phyloP scores from a whole-genome alignment of 2,888 invertebrate species.

The Emmelina monodactyla region DNA sequence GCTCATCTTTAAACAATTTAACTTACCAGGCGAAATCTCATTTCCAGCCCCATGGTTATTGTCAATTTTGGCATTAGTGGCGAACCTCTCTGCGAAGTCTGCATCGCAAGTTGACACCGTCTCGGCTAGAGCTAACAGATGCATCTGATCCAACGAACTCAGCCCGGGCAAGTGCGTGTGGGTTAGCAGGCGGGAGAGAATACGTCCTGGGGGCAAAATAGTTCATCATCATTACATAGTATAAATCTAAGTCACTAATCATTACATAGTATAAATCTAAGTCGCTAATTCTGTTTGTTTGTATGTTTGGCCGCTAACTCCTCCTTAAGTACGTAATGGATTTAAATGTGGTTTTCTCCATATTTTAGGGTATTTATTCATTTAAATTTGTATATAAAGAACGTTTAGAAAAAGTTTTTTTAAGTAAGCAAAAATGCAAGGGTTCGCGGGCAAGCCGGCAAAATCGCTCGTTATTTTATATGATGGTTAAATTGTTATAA shows the following conservation, averaged over 20 bases:
- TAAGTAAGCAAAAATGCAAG: neutral
- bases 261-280: neutral
- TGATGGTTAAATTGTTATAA: too few relatives aligned
- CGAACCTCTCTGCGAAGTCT: constrained; percentile 84
- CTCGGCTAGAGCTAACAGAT: constrained; percentile 96
- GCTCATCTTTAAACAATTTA: neutral
- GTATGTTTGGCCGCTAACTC: too few relatives aligned
- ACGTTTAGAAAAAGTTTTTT: too few relatives aligned
- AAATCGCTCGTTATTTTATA: too few relatives aligned
- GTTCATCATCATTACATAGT: too few relatives aligned
- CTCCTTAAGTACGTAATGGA: too few relatives aligned
- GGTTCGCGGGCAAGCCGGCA: too few relatives aligned
- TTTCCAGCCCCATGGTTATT: constrained; percentile 31
- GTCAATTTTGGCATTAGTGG: constrained; percentile 44
- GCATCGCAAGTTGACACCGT: constrained; percentile 95
- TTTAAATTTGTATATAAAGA: too few relatives aligned
- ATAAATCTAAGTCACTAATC: too few relatives aligned
- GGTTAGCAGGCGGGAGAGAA: constrained; percentile 88
- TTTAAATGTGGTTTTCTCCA: too few relatives aligned
- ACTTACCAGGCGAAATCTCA: constrained; percentile 44
- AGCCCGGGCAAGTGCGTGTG: constrained; percentile 95
- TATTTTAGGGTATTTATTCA: too few relatives aligned
- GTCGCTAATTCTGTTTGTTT: too few relatives aligned
- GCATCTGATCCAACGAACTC: constrained; percentile 98
- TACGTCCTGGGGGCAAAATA: constrained; percentile 64